phyloP scores from a whole-genome alignment of 2,113 vertebrate genomes.

The Capra hircus region DNA sequence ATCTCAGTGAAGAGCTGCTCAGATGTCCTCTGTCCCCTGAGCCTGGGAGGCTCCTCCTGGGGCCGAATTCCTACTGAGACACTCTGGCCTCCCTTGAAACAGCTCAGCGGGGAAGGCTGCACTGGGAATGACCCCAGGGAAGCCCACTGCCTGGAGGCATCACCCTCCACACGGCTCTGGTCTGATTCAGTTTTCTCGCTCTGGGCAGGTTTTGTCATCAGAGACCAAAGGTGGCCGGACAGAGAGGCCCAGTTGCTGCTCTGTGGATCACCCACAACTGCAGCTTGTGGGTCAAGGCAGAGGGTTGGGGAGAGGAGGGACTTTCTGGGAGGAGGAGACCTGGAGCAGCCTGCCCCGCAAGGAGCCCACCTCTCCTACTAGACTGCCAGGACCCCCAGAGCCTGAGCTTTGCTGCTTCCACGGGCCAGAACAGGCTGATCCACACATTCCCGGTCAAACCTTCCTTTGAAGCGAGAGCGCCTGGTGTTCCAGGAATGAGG shows the following conservation, averaged over 20 bases:
- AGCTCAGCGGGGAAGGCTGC: background rate
- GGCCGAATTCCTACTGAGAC: background rate
- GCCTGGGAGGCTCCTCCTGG: slow-evolving; percentile 22
- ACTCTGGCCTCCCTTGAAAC: background rate
- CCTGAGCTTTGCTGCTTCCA: too few species aligned
- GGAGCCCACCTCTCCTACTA: background rate
- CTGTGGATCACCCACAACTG: background rate
- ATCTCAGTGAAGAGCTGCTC: slow-evolving; percentile 46
- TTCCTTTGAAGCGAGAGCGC: rapidly evolving
- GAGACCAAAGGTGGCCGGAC: too few species aligned
- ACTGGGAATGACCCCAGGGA: background rate
- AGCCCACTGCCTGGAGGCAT: background rate
- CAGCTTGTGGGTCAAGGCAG: background rate
- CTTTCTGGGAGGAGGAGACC: background rate
- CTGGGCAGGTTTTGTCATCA: background rate
- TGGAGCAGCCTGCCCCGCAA: background rate
- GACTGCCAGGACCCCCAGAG: background rate
- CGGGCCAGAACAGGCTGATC: background rate
- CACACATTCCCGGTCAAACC: rapidly evolving
- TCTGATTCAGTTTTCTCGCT: background rate
- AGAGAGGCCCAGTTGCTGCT: background rate
- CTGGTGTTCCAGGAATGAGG: background rate
- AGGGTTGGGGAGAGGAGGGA: rapidly evolving
- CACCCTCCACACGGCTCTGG: background rate
- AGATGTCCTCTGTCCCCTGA: slow-evolving; percentile 23